These are phyloP conservation scores for Brenthis hecate DNA, from an alignment of 2,888 invertebrate species.

Conservation along the genomic window DNA sequence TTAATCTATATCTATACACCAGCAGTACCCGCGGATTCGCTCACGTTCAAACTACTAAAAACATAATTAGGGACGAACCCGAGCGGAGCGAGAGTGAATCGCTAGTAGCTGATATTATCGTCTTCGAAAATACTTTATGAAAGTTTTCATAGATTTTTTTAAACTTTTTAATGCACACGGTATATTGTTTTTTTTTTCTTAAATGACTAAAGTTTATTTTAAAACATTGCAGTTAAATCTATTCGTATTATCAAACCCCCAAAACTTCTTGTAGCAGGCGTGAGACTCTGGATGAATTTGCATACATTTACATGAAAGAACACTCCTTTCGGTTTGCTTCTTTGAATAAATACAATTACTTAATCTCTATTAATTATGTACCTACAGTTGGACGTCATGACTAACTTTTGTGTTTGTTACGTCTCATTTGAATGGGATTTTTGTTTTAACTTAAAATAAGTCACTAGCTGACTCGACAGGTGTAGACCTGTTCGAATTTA, in stretches of 20 bases:
- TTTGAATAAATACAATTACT: slow-evolving; percentile 56
- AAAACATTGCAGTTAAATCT: slow-evolving; percentile 23
- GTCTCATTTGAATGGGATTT: slow-evolving; percentile 31
- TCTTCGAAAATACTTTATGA: no score
- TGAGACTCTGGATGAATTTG: slow-evolving; percentile 56
- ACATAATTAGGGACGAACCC: no score
- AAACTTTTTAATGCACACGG: no score
- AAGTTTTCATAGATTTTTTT: no score
- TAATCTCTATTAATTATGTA: slow-evolving; percentile 44
- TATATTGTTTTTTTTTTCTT: no score
- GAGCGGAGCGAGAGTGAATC: no score
- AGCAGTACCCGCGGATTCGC: no score
- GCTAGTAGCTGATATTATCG: no score
- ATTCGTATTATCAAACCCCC: slow-evolving; percentile 29
- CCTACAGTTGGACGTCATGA: slow-evolving; percentile 15
- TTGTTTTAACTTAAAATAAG: slow-evolving; percentile 1
- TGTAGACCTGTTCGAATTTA: no score
- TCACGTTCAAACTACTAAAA: no score
- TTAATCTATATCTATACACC: no score
- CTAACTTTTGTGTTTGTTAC: slow-evolving; percentile 31
- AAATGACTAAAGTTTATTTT: slow-evolving; percentile 7
- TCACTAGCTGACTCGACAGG: no score
- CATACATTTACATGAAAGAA: slow-evolving; percentile 65
- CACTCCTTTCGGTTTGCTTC: slow-evolving; percentile 59
- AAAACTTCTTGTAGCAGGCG: slow-evolving; percentile 52